These are phyloP conservation scores for Flabesymbios commensalis DNA, from an alignment of 2,888 invertebrate species.

Conservation along the genomic window DNA sequence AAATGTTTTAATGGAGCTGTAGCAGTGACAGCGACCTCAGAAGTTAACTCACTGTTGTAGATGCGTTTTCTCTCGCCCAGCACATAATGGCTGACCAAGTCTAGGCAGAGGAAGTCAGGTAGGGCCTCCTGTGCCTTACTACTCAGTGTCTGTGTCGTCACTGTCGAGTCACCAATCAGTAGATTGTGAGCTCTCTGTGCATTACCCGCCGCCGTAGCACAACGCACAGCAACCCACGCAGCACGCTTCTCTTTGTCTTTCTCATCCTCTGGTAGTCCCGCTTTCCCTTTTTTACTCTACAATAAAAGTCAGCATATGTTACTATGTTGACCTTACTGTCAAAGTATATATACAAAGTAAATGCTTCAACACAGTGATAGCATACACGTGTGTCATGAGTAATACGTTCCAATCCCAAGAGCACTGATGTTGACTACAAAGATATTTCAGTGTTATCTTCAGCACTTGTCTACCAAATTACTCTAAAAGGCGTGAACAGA, in stretches of 20 bases:
- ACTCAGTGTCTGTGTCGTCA: slow-evolving; percentile 42
- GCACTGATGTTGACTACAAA: no score
- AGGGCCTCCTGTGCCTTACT: slow-evolving; percentile 29
- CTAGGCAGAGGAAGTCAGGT: slow-evolving; percentile 55
- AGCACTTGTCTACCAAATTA: no score
- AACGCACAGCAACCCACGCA: slow-evolving; percentile 54
- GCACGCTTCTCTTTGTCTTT: slow-evolving; percentile 47
- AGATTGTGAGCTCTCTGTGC: slow-evolving; percentile 46
- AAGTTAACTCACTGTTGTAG: slow-evolving; percentile 51
- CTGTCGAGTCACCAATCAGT: slow-evolving; percentile 46
- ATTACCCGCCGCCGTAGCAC: slow-evolving; percentile 50
- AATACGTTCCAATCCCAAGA: no score
- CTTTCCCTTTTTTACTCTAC: slow-evolving; percentile 31
- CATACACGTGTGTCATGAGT: no score
- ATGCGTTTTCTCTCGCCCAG: slow-evolving; percentile 57
- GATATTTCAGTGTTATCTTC: no score
- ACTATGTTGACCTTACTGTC: no score
- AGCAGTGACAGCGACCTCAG: no score
- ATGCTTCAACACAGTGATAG: no score
- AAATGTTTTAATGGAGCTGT: no score
- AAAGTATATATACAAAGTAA: no score
- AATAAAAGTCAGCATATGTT: no score
- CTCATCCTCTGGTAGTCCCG: slow-evolving; percentile 34
- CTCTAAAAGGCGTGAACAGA: no score
- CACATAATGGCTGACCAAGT: slow-evolving; percentile 53